Evolutionary conservation across 2,888 invertebrate species (phyloP).

Genomic region (Drosophila testacea): DNA sequence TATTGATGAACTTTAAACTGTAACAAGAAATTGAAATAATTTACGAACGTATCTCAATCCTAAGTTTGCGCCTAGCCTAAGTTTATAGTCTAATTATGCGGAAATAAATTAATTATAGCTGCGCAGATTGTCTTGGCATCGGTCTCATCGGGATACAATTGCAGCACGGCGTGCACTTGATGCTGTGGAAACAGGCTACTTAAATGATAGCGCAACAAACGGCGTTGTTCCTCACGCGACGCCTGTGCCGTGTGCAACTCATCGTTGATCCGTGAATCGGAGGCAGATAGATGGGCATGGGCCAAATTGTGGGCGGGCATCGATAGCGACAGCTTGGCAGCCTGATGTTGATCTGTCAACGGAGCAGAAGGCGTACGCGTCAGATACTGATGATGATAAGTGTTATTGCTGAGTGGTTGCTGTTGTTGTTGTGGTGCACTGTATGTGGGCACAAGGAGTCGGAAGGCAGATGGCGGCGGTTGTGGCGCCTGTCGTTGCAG

Average conservation of each 20-base stretch:
- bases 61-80: constrained; percentile 60
- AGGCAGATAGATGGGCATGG: constrained; percentile 69
- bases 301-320: constrained; percentile 64
- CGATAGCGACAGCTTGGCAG: constrained; percentile 26
- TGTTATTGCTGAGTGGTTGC: constrained; percentile 26
- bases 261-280: constrained; percentile 70
- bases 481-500: constrained; percentile 63
- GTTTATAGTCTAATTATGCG: constrained; percentile 85
- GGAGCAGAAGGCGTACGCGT: constrained; percentile 73
- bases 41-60: constrained; percentile 46
- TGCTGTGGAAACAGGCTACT: constrained; percentile 96
- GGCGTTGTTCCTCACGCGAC: constrained; percentile 88
- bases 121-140: constrained; percentile 96
- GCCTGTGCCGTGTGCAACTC: constrained; percentile 61
- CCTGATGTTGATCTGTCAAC: constrained; percentile 61
- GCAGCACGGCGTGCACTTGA: constrained; percentile 95
- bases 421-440: constrained; percentile 48
- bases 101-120: constrained; percentile 91
- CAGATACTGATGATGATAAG: constrained; percentile 67
- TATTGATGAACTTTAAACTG: constrained; percentile 54
- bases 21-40: constrained; percentile 58
- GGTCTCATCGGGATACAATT: constrained; percentile 94
- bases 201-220: constrained; percentile 93
- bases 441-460: constrained; percentile 59
- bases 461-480: constrained; percentile 51